phyloP scores from a whole-genome alignment of 2,888 invertebrate genomes.

The Philereme transversata region DNA sequence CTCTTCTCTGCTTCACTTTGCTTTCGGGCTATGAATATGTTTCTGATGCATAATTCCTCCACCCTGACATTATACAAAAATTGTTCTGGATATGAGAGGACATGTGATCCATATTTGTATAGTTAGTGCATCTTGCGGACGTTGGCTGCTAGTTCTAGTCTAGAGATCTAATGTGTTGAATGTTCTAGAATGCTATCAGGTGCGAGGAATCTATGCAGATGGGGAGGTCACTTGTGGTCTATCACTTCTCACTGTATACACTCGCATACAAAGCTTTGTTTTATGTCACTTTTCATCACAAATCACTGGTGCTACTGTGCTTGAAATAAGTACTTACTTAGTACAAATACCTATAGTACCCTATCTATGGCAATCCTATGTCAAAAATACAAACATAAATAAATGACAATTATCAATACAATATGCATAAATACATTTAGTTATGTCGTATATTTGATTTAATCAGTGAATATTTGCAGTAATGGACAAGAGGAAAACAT shows the following conservation, averaged over 20 bases:
- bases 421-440: no score
- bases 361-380: no score
- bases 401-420: no score
- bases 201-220: constrained; percentile 62
- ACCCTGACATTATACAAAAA: constrained; percentile 60
- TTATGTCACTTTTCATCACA: no score
- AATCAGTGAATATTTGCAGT: background rate
- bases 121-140: constrained; percentile 75
- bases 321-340: no score
- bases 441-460: background rate
- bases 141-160: constrained; percentile 65
- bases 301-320: no score
- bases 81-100: constrained; percentile 76
- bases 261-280: no score
- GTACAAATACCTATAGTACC: no score
- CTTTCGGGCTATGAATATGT: constrained; percentile 29
- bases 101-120: constrained; percentile 56
- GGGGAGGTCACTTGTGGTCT: constrained; percentile 54
- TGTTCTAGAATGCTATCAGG: constrained; percentile 65
- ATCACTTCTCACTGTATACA: background rate
- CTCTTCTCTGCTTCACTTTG: constrained; percentile 34
- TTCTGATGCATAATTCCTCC: constrained; percentile 58
- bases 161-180: constrained; percentile 64
- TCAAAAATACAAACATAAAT: no score
- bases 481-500: constrained; percentile 8